Evolutionary conservation across 2,797 vertebrate species (phyloP).

Genomic region (Ctenochaetus hawaiiensis): DNA sequence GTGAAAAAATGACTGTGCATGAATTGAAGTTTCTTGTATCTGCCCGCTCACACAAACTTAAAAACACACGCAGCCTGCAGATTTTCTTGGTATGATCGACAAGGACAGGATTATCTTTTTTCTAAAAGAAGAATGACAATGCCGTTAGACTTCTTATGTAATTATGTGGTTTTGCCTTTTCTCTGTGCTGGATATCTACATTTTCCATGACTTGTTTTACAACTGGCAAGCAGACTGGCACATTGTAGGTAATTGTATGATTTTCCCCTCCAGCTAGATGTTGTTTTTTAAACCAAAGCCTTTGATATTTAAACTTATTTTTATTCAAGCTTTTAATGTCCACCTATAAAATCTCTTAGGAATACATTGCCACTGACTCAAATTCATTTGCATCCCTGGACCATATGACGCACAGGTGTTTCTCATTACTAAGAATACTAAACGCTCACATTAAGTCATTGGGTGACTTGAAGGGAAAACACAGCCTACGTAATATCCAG

Average conservation of each 20-base stretch:
- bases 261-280: slow-evolving; percentile 52
- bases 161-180: slow-evolving; percentile 56
- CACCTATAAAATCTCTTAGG: slow-evolving; percentile 46
- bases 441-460: slow-evolving; percentile 42
- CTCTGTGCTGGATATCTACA: slow-evolving; percentile 52
- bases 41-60: slow-evolving; percentile 39
- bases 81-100: slow-evolving; percentile 34
- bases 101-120: slow-evolving; percentile 10
- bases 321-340: slow-evolving; percentile 55
- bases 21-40: slow-evolving; percentile 32
- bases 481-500: slow-evolving; percentile 28
- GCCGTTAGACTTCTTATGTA: slow-evolving; percentile 52
- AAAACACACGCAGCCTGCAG: slow-evolving; percentile 29
- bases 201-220: slow-evolving; percentile 75
- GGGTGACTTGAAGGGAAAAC: slow-evolving; percentile 51
- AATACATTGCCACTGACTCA: slow-evolving; percentile 49
- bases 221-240: slow-evolving; percentile 59
- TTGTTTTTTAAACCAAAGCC: slow-evolving; percentile 49
- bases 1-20: slow-evolving; percentile 56
- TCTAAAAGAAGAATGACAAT: slow-evolving; percentile 56
- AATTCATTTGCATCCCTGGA: slow-evolving; percentile 38
- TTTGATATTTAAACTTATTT: slow-evolving; percentile 62
- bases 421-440: slow-evolving; percentile 56
- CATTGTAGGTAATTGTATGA: slow-evolving; percentile 60
- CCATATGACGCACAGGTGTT: slow-evolving; percentile 38